phyloP scores from a whole-genome alignment of 1,140 invertebrate species.

The Patella vulgata region DNA sequence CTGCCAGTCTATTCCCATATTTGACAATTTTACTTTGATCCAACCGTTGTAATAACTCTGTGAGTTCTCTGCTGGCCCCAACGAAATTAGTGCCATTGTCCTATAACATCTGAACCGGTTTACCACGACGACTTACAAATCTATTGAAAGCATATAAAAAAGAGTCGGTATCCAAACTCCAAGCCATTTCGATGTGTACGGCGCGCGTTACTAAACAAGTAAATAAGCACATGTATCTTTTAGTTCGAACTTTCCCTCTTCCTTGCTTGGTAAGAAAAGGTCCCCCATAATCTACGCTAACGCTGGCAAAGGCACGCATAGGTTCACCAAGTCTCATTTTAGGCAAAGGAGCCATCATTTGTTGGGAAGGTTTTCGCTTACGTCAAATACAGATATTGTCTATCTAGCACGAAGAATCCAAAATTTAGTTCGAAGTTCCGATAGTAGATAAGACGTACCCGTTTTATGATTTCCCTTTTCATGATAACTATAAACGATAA shows the following conservation, averaged over 20 bases:
- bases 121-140: no score
- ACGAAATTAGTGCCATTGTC: conserved; percentile 33
- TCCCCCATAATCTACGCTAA: conserved; percentile 20
- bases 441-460: no score
- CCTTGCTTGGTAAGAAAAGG: conserved; percentile 18
- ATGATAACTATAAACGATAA: no score
- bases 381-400: no score
- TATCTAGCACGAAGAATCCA: no score
- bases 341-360: no score
- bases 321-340: conserved; percentile 21
- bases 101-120: conserved; percentile 5
- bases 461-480: no score
- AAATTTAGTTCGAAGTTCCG: conserved; percentile 5
- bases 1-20: conserved; percentile 3
- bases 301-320: no score
- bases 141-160: no score
- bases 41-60: not conserved
- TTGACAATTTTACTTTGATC: conserved; percentile 7
- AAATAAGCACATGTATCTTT: conserved; percentile 24
- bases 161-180: no score
- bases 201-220: conserved; percentile 19
- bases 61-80: conserved; percentile 10
- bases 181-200: no score
- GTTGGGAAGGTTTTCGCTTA: no score
- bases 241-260: conserved; percentile 7